These are phyloP conservation scores for Anhinga anhinga DNA, from an alignment of 2,113 vertebrate species.

Conservation along the genomic window DNA sequence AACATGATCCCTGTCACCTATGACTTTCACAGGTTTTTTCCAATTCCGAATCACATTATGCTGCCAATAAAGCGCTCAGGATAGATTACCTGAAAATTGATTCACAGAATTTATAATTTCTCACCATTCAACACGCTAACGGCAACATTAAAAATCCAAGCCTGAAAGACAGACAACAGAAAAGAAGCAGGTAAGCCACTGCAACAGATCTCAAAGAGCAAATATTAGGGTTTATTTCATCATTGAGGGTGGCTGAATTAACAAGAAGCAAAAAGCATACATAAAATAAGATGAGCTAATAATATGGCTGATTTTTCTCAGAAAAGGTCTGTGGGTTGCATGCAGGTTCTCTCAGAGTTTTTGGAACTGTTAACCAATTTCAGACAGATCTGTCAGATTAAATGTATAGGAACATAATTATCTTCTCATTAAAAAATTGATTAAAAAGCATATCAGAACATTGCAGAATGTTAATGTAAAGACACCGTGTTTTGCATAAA, in stretches of 20 bases:
- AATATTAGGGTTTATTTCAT: not conserved
- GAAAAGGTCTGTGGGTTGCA: not conserved
- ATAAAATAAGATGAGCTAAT: not conserved
- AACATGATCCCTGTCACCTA: not conserved
- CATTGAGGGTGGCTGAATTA: not conserved
- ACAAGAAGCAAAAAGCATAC: accelerated
- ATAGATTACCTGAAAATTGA: not conserved
- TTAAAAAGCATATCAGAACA: not conserved
- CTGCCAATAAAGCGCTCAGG: not conserved
- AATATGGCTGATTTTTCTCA: not conserved
- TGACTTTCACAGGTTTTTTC: not conserved
- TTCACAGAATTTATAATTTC: not conserved
- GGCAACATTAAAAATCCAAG: not conserved
- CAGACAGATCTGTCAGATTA: conserved; percentile 18
- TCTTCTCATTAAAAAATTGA: not conserved
- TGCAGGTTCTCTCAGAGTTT: not conserved
- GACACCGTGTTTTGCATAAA: not conserved
- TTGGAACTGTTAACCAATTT: not conserved
- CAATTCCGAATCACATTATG: not conserved
- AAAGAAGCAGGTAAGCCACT: not conserved
- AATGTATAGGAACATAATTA: not conserved
- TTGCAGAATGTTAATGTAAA: conserved; percentile 5
- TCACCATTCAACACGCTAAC: not conserved
- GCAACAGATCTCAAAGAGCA: not conserved
- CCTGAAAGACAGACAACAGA: not conserved